Conservation (phyloP, 2,888 invertebrate genomes). For the Nebria salina region DNA sequence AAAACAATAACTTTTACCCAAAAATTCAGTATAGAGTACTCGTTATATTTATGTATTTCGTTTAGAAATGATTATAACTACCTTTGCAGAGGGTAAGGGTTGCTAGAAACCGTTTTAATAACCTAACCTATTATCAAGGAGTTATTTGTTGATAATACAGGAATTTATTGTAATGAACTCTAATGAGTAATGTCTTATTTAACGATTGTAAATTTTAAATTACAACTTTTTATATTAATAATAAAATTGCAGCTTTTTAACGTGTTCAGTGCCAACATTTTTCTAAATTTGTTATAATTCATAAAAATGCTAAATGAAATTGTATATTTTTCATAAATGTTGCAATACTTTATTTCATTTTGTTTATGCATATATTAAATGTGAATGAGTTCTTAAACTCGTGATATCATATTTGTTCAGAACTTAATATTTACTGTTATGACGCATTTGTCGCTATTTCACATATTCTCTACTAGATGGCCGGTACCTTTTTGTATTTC, state of each 20-base stretch:
- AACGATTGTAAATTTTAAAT: neutral
- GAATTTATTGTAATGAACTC: neutral
- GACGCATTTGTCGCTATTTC: too few relatives aligned
- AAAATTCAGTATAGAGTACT: neutral
- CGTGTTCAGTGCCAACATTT: neutral
- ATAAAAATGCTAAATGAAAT: neutral
- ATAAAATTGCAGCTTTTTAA: neutral
- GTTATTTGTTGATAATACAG: neutral
- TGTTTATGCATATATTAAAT: neutral
- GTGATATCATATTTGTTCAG: neutral
- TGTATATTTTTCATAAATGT: too few relatives aligned
- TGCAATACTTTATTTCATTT: neutral
- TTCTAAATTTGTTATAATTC: neutral
- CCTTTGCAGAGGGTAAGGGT: neutral
- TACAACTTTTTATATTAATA: neutral
- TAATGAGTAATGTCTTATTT: neutral
- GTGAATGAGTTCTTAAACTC: neutral
- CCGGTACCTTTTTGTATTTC: too few relatives aligned
- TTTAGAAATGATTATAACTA: neutral
- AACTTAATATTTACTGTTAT: neutral
- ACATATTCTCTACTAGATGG: too few relatives aligned
- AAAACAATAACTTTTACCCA: conserved; percentile 27
- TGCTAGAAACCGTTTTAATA: neutral
- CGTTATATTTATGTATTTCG: neutral
- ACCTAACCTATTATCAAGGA: neutral